Evolutionary conservation across 1,140 invertebrate species (phyloP), one percentile per base, ranked within the genome.

Genomic region (Trichomalopsis sarcophagae): DNA sequence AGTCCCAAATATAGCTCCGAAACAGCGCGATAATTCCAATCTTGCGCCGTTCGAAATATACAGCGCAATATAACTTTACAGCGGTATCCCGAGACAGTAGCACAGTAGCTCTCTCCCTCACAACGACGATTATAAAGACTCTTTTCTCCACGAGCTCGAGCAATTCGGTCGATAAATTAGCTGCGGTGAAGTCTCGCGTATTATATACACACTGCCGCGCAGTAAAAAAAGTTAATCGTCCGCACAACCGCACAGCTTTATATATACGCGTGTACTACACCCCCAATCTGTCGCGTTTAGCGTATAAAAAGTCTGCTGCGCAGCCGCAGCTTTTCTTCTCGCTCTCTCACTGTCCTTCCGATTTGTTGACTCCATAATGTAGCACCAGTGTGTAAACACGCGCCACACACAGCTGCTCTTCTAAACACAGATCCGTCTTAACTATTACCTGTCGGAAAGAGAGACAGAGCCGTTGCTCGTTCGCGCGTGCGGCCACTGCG

Each of bases 181-280:
- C 55, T 62, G 55, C 55, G 55, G 55, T 62, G 55, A 44, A 9
- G 40, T 44, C 9, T 9, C 10, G 40, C 10, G 10, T 44, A 44
- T 1, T 44, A 44, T 40, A 40, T 62, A 17, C 17, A 62, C 17
- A 62, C 55, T 62, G 5, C 5, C 55, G 21, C 21, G 55, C 55
- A 62, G n/a, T 62, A 62, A 62, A 62, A 27, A 62, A 62, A 62
- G 55, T 62, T 62, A 62, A 62, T 62, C 55, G 55, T 62, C 55
- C 55, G 55, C 55, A n/a, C 55, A 62, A 62, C 55, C 55, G 55
- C 55, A 62, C 55, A 17, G 55, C 55, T 62, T 62, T 62, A 62
- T 50, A 62, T 50, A 50, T 17, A 21, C 2, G 55, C 14, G 55
- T 21, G 21, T 62, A 62, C 17, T 50, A 50, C 2, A 50, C 13